phyloP scores from a whole-genome alignment of 2,888 invertebrate genomes.

The Ophion slaviceki region DNA sequence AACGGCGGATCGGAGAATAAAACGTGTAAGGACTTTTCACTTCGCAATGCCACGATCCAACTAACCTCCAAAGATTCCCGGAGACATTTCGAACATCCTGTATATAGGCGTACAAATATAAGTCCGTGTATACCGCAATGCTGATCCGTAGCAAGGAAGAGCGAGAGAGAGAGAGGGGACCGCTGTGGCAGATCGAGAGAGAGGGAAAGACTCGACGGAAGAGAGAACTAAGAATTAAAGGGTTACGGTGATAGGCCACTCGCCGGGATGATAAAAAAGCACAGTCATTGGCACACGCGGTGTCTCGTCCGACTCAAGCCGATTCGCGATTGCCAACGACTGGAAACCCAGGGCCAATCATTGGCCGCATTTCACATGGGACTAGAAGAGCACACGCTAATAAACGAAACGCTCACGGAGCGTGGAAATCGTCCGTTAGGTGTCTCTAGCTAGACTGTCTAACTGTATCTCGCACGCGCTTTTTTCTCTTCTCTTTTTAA shows the following conservation, averaged over 20 bases:
- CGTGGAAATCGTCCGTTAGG: slow-evolving; percentile 68
- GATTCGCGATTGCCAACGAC: slow-evolving; percentile 9
- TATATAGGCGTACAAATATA: slow-evolving; percentile 8
- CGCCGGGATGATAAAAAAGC: neutral
- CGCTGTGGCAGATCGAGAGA: neutral
- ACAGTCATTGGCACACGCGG: slow-evolving; percentile 19
- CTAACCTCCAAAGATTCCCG: too few species aligned
- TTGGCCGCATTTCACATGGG: neutral
- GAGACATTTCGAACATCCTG: neutral
- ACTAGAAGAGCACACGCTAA: slow-evolving; percentile 41
- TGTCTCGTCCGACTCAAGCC: slow-evolving; percentile 1
- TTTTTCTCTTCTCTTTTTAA: slow-evolving; percentile 41
- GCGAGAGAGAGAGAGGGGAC: slow-evolving; percentile 2
- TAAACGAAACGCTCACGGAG: slow-evolving; percentile 61
- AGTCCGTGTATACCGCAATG: slow-evolving; percentile 34
- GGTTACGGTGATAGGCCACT: slow-evolving; percentile 39
- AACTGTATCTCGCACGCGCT: slow-evolving; percentile 56
- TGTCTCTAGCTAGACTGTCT: slow-evolving; percentile 58
- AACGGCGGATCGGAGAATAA: too few species aligned
- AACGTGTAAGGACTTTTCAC: too few species aligned
- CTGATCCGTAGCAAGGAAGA: slow-evolving; percentile 17
- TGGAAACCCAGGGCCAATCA: slow-evolving; percentile 6
- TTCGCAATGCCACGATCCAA: too few species aligned
- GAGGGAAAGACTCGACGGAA: slow-evolving; percentile 28
- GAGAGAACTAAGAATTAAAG: slow-evolving; percentile 21